These are phyloP conservation scores for Tamias sibiricus DNA, from an alignment of 2,113 vertebrate species.

Conservation along the genomic window DNA sequence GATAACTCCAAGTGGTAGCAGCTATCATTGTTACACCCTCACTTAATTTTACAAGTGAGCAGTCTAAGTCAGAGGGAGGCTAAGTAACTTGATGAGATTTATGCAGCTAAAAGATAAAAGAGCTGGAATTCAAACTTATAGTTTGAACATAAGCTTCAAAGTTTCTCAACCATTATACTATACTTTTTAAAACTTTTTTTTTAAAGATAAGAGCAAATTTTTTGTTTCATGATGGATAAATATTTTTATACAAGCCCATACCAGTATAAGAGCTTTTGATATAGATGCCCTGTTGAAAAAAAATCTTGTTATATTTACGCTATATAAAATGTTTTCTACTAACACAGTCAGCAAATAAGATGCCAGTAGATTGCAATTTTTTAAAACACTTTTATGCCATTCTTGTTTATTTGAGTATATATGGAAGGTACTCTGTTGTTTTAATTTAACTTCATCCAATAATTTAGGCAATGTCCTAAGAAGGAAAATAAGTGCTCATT, in stretches of 20 bases:
- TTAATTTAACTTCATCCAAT: constrained; percentile 29
- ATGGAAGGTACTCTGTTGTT: not conserved
- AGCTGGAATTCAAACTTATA: not conserved
- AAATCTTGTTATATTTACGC: not conserved
- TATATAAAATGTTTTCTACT: not conserved
- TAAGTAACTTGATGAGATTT: not conserved
- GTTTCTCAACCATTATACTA: not conserved
- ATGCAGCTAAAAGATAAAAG: not conserved
- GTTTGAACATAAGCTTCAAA: not conserved
- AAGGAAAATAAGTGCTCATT: constrained; percentile 21
- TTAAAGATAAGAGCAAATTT: not conserved
- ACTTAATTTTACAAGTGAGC: not conserved
- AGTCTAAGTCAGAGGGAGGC: not conserved
- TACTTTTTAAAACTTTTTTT: not conserved
- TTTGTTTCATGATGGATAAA: not conserved
- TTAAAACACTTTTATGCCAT: not conserved
- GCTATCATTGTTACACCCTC: not conserved
- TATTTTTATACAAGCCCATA: not conserved
- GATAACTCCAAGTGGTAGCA: not conserved
- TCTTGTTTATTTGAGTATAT: not conserved
- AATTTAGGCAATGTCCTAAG: not conserved
- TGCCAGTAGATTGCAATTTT: not conserved
- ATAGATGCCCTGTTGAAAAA: not conserved
- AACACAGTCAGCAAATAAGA: not conserved
- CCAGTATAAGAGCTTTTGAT: not conserved